These are phyloP conservation scores for Chymomyza amoena DNA, from an alignment of 2,888 invertebrate genomes.

Conservation along the genomic window DNA sequence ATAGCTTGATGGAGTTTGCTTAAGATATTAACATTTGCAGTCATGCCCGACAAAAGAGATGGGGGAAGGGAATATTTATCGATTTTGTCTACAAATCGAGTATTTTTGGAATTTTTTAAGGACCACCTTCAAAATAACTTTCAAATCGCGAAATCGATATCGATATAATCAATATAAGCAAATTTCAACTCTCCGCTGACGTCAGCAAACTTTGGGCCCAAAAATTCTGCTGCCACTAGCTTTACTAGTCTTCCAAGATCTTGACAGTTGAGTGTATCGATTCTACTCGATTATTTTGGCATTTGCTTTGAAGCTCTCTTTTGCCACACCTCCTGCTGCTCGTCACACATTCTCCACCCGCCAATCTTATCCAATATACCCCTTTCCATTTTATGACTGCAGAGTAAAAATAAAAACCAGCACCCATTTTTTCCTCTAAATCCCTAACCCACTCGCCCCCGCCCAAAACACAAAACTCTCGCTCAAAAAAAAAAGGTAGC, in stretches of 20 bases:
- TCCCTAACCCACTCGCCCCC: not conserved
- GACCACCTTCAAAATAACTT: too few relatives aligned
- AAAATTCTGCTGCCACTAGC: not conserved
- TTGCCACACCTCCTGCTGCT: not conserved
- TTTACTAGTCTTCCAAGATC: not conserved
- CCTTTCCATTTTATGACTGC: not conserved
- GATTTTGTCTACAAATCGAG: too few relatives aligned
- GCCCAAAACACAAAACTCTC: not conserved
- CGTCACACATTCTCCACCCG: too few relatives aligned
- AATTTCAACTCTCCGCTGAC: not conserved
- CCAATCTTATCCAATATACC: not conserved
- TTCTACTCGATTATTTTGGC: not conserved
- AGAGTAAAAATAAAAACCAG: conserved; percentile 6
- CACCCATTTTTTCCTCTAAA: conserved; percentile 31
- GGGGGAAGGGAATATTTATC: too few relatives aligned
- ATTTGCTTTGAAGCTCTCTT: not conserved
- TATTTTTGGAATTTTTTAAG: too few relatives aligned
- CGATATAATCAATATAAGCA: too few relatives aligned
- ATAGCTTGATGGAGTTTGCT: too few relatives aligned
- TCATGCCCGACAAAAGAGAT: too few relatives aligned
- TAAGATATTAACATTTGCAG: too few relatives aligned
- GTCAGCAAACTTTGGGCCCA: not conserved
- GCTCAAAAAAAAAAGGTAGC: conserved; percentile 28
- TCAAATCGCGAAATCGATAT: too few relatives aligned
- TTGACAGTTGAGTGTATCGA: not conserved